Conservation (phyloP, 2,888 invertebrate species). For the Machimus rusticus region DNA sequence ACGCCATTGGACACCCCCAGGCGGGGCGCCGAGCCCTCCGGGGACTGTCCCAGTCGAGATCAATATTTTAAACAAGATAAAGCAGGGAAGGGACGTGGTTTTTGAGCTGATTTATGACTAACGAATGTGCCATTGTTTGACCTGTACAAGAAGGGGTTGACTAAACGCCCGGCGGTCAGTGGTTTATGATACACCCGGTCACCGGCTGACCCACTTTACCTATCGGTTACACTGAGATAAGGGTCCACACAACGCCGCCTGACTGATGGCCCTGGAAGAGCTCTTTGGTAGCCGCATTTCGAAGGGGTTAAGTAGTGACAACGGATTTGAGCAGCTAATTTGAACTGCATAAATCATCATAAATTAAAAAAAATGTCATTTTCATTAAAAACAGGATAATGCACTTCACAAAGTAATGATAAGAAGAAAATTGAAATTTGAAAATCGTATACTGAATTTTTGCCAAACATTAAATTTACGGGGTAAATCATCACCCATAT, state of each 20-base stretch:
- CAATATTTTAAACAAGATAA: conserved; percentile 37
- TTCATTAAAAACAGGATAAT: too few species aligned
- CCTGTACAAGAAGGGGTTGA: conserved; percentile 1
- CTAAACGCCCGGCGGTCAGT: neutral
- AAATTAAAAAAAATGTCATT: too few species aligned
- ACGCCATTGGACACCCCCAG: neutral
- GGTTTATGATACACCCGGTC: conserved; percentile 13
- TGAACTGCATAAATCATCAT: too few species aligned
- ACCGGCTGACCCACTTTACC: conserved; percentile 28
- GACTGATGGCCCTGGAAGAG: neutral
- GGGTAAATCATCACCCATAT: too few species aligned
- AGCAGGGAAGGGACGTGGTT: conserved; percentile 13
- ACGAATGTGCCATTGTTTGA: conserved; percentile 25
- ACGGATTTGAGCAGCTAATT: neutral
- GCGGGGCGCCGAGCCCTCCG: neutral
- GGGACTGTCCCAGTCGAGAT: conserved; percentile 1
- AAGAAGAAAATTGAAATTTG: too few species aligned
- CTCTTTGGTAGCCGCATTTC: neutral
- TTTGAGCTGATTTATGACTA: conserved; percentile 28
- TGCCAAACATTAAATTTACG: too few species aligned
- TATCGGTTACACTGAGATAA: conserved; percentile 20
- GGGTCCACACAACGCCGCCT: neutral
- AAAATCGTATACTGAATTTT: too few species aligned
- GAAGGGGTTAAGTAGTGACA: neutral
- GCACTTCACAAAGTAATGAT: too few species aligned